These are phyloP conservation scores for Gymnoscopelus braueri DNA, from an alignment of 2,797 vertebrate genomes.

Conservation along the genomic window DNA sequence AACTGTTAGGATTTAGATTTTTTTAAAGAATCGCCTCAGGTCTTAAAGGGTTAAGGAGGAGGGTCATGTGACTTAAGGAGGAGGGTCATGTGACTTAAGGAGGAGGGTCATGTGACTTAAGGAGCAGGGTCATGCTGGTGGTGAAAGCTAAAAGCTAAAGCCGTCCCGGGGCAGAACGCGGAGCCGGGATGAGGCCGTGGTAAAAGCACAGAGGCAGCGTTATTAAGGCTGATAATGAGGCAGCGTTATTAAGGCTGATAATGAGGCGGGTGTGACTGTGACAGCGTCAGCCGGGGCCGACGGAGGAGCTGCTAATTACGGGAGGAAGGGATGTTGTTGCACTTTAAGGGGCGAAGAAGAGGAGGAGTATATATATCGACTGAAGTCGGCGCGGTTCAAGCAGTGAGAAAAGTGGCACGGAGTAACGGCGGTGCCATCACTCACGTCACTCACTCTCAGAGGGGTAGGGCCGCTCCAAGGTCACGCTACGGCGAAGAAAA, in stretches of 20 bases:
- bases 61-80: constrained; percentile 16
- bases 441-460: constrained; percentile 33
- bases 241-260: too few relatives aligned
- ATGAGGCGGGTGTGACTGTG: constrained; percentile 28
- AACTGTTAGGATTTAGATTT: too few relatives aligned
- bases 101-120: too few relatives aligned
- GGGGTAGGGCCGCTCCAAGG: constrained; percentile 31
- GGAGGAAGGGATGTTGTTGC: background rate
- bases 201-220: constrained; percentile 6
- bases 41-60: constrained; percentile 24
- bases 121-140: constrained; percentile 16
- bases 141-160: constrained; percentile 36
- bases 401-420: background rate
- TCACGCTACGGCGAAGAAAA: constrained; percentile 12
- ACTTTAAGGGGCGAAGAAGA: background rate
- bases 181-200: background rate
- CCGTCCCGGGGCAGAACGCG: constrained; percentile 20
- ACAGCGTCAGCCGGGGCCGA: constrained; percentile 61
- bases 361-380: too few relatives aligned
- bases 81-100: too few relatives aligned
- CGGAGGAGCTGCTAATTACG: constrained; percentile 51
- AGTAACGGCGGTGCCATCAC: constrained; percentile 20
- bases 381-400: background rate
- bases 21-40: too few relatives aligned
- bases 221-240: constrained; percentile 29